Evolutionary conservation across 2,113 vertebrate species (phyloP), one percentile per base, ranked within the genome.

Genomic region (Chloropsis hardwickii): DNA sequence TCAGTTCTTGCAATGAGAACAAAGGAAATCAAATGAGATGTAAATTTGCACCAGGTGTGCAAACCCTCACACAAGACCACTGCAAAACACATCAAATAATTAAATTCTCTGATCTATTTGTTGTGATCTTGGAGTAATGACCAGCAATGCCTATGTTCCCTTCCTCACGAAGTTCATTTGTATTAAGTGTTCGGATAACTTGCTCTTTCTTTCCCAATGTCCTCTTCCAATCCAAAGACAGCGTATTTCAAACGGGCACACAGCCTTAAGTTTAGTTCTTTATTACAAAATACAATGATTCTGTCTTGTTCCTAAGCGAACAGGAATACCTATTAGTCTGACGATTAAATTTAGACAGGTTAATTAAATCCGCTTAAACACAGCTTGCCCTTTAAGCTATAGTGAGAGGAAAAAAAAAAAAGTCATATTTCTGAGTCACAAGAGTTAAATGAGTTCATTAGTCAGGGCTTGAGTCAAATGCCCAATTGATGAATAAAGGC

Each of bases 321-420:
- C 39, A 93, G 33, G 50, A 88, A 91, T 84, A 72, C 44, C 48
- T 94, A 56, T 80, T 64, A 91, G 88, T 91, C 90, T 91, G 60
- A 65, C 82, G 56, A 96, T 86, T 74, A 88, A 69, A 72, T 92
- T 89, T 81, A 61, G 40, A 64, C 80, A 91, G 39, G 56, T 93
- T 96, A 96, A 96, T 96, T 97, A 97, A 73, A 61, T 28, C 54
- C 50, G 24, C 72, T 90, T 72, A 73, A 66, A 61, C 27, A 84
- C 45, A 81, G 44, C 44, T 91, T 53, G 69, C 10, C 51, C 21
- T 48, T 62, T 82, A 79, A 6, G 12, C 74, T 70, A 78, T 12
- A 60, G 42, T 53, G 72, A 58, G 45, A n/a, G 37, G 10, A 37
- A 37, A 1, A n/a, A 58, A 65, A 62, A 57, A 45, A 71, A 42